Evolutionary conservation across 2,113 vertebrate genomes (phyloP), one percentile per base, ranked within the genome.

Genomic region (Triplophysa siluroides): DNA sequence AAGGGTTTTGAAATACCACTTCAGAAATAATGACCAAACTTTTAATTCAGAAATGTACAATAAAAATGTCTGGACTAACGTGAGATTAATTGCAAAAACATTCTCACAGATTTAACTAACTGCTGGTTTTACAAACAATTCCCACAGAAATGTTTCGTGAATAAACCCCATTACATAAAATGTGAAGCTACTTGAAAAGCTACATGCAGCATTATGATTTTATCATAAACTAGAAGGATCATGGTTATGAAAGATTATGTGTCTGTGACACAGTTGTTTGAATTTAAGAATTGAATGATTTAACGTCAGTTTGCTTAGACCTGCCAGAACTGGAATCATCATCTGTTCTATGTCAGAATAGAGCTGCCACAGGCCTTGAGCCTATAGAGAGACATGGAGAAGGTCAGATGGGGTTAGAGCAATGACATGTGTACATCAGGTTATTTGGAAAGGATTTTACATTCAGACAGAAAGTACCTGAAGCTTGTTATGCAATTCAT

Each of bases 311-410:
- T 47, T 90, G 24, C 61, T 65, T 41, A 52, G 85, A 98, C 96
- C 96, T 94, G 96, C 95, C 88, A 98, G 90, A 86, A 98, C 88
- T 71, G 95, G 93, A 78, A 95, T 94, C 92, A 97, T 92, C 79
- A 92, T 94, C 82, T 95, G 89, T 89, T 98, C 96, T 89, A 98
- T 86, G 23, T 86, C 90, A 68, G 88, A 92, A 91, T 94, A 97
- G 12, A 98, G 91, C 70, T 92, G 85, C 96, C 95, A 97, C 78
- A 98, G 90, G 19, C 93, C 92, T 73, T 89, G 90, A 81, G 76
- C 88, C 96, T 98, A 70, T 1, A 81, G n/a, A 80, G 1, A 21
- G 41, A 10, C 33, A 38, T 6, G 2, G 9, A 52, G n/a, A 64
- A 7, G 1, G 18, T 16, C 1, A 50, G 14, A 52, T 10, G 54